These are phyloP conservation scores for Andrena bicolor DNA, from an alignment of 2,888 invertebrate genomes.

Conservation along the genomic window DNA sequence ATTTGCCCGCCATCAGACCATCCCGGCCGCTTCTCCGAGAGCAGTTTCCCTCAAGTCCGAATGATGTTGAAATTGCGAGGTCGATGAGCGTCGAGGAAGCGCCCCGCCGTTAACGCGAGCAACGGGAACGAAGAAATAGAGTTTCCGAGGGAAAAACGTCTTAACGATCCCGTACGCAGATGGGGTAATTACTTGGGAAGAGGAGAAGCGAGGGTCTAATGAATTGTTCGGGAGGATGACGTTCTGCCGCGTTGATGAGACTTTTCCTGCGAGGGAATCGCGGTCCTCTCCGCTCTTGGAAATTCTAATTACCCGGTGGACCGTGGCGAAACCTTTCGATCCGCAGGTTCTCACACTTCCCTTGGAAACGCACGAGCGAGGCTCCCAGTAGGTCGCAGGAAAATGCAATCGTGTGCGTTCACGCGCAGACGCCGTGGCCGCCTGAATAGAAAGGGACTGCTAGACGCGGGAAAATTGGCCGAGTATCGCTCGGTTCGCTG, in stretches of 20 bases:
- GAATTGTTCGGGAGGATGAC: constrained; percentile 13
- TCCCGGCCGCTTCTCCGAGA: not conserved
- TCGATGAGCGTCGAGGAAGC: not conserved
- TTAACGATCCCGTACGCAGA: not conserved
- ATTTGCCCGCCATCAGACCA: constrained; percentile 7
- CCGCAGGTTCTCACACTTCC: constrained; percentile 59
- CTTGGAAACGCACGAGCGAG: constrained; percentile 45
- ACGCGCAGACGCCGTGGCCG: constrained; percentile 6
- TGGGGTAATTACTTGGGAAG: constrained; percentile 8
- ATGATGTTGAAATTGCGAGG: not conserved
- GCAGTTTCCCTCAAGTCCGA: not conserved
- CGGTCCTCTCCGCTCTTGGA: constrained; percentile 17
- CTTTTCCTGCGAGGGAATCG: constrained; percentile 14
- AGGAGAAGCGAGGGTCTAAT: not conserved
- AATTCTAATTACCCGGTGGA: constrained; percentile 66
- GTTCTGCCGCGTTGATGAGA: not conserved
- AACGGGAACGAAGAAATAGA: not conserved
- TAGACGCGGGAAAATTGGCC: constrained; percentile 11
- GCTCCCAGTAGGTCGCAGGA: constrained; percentile 59
- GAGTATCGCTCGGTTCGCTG: not conserved
- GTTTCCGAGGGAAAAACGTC: not conserved
- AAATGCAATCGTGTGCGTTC: constrained; percentile 41
- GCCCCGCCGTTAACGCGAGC: not conserved
- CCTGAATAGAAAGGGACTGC: constrained; percentile 38
- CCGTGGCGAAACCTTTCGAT: constrained; percentile 67